Percentiles rank a stretch among this genome's conserved stretches.
Evolutionary conservation across 2,888 invertebrate species (phyloP).

Genomic region (Volucella bombylans): DNA sequence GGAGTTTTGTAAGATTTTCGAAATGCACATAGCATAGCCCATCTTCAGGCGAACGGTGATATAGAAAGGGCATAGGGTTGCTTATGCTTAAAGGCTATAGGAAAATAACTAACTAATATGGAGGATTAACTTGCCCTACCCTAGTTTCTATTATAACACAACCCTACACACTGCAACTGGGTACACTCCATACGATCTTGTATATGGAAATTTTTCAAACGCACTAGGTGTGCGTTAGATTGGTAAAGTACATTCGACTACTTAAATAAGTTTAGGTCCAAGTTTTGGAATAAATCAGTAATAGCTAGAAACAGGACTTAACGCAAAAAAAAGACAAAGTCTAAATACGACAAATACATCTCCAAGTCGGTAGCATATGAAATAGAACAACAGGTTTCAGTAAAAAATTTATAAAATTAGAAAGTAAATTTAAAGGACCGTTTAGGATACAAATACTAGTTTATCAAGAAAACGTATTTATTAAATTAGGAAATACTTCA

Average conservation of each 20-base stretch:
- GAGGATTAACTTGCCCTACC: too few species aligned
- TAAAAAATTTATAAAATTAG: conserved; percentile 29
- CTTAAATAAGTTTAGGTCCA: conserved; percentile 29
- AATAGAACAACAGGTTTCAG: conserved; percentile 38
- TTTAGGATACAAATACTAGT: too few species aligned
- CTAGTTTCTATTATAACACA: conserved; percentile 41
- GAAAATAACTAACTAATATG: too few species aligned
- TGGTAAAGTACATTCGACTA: conserved; percentile 26
- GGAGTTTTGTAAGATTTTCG: too few species aligned
- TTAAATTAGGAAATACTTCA: too few species aligned
- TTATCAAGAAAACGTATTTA: too few species aligned
- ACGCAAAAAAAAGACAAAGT: conserved; percentile 19
- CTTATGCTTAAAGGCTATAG: too few species aligned
- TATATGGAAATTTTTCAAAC: conserved; percentile 9
- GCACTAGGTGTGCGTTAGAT: conserved; percentile 12
- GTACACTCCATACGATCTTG: conserved; percentile 37
- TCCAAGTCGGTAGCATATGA: conserved; percentile 26
- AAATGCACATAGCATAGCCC: conserved; percentile 37
- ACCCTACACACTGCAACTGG: conserved; percentile 33
- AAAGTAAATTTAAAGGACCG: too few species aligned
- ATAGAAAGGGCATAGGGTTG: too few species aligned
- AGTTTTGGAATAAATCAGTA: conserved; percentile 25
- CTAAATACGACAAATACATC: conserved; percentile 37
- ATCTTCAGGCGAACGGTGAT: too few species aligned
- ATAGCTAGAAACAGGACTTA: conserved; percentile 27